Base-by-base conservation (phyloP, 2,797 vertebrate species). In the Parauchenoglanis ngamensis region DNA sequence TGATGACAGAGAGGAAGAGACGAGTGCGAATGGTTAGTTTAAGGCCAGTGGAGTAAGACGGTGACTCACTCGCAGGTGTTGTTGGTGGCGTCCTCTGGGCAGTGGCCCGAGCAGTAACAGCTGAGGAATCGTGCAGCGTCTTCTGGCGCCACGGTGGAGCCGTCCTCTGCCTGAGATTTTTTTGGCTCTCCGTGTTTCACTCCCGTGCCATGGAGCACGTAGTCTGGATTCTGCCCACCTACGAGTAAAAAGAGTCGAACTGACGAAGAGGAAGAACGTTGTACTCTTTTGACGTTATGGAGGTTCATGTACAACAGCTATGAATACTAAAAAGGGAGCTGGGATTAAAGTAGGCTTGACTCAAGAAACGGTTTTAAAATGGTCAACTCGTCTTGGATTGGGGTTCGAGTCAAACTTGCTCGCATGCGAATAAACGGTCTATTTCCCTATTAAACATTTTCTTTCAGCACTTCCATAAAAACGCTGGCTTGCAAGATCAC, bases 61-160 rank as follows among this genome's bases (percentile, higher is more conserved):
- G 31, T 65, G 28, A 93, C 98, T 98, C 93, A 99, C 98, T 96
- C 96, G 98, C 98, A 99, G 2, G 98, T 99, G 94, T 97, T 99
- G 95, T 99, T 99, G 68, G 94, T 91, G 87, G 97, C 97, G 89
- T 98, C 97, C 65, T 99, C 97, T 0, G 98, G 98, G 92, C 98
- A 99, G 93, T 99, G 97, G 86, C 98, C 98, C 0, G 97, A 98
- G 91, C 98, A 99, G 92, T 98, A 97, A 93, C 98, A 99, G 92
- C 97, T 97, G 80, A 99, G 96, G 91, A 98, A 98, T 44, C 98
- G 98, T 2, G 97, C 95, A 0, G 97, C 97, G 76, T 99, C 98
- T 91, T 99, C 98, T 0, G 98, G 98, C 0, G 98, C 96, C 0
- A 98, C 91, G 0, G 98, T 99, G 40, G 97, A 96, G 86, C 97